Evolutionary conservation across 2,888 invertebrate genomes (phyloP).

Genomic region (Dryocosmus kuriphilus): DNA sequence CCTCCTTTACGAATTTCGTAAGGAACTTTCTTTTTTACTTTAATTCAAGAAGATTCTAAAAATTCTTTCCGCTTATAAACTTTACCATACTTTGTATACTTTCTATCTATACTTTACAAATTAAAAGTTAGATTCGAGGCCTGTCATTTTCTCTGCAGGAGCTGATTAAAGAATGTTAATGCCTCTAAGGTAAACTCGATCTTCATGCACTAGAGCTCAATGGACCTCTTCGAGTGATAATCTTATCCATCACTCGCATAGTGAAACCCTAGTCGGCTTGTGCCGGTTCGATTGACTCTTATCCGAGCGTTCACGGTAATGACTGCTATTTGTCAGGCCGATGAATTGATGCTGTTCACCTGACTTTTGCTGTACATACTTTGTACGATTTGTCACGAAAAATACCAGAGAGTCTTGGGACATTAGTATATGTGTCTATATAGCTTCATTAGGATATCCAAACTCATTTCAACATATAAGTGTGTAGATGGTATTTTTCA

Average conservation of each 20-base stretch:
- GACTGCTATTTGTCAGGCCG: slow-evolving; percentile 57
- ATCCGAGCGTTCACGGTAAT: slow-evolving; percentile 52
- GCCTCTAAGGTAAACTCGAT: not conserved
- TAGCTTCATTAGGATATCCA: not conserved
- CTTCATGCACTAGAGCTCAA: not conserved
- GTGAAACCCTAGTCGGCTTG: slow-evolving; percentile 51
- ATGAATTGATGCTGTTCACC: slow-evolving; percentile 43
- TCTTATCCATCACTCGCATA: slow-evolving; percentile 47
- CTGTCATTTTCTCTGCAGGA: slow-evolving; percentile 7
- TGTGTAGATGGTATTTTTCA: not conserved
- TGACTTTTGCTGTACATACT: slow-evolving; percentile 30
- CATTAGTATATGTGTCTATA: not conserved
- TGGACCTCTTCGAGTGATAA: not conserved
- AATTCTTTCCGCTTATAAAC: not conserved
- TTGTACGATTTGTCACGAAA: slow-evolving; percentile 27
- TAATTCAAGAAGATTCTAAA: no score
- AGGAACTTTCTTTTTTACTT: no score
- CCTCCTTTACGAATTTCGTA: no score
- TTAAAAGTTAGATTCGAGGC: not conserved
- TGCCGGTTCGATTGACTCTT: slow-evolving; percentile 52
- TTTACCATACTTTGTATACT: no score
- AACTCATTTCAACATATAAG: not conserved
- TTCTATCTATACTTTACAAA: not conserved
- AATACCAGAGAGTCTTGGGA: not conserved
- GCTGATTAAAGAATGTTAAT: slow-evolving; percentile 33